Evolutionary conservation across 1,140 invertebrate genomes (phyloP), one percentile per base, ranked within the genome.

Genomic region (Muscidifurax raptorellus): DNA sequence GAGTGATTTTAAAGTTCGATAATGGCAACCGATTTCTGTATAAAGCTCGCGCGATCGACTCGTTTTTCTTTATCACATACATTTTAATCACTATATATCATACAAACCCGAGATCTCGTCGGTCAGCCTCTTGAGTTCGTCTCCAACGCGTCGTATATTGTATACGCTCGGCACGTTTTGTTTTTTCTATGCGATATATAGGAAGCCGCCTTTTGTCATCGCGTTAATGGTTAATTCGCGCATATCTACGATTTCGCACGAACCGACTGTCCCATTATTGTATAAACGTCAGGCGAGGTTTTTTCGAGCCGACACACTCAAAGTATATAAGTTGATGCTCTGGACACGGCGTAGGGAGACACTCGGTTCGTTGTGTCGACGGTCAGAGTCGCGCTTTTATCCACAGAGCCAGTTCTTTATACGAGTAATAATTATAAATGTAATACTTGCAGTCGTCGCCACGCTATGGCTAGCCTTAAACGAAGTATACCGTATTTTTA

Each of bases 331-430:
- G 22, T 59, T 59, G 52, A 18, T 59, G 6, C 22, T 18, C 2
- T n/a, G 52, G 22, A 59, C 15, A 47, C 36, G 36, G 36, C 36
- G 18, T 59, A n/a, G 18, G 18, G 47, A 18, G 52, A n/a, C 52
- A 18, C 36, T 59, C 22, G 52, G 52, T 59, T 59, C 52, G 52
- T 18, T 18, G 18, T 59, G 22, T 59, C 52, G 52, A 18, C 18
- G 18, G 18, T 18, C 4, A 7, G 15, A 59, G 52, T 9, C 75
- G 66, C 75, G 40, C 10, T 52, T 74, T 71, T 64, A 75, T 74
- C 15, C 52, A 66, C 80, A 81, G 72, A 85, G 72, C 72, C 72
- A 81, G 69, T 81, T 81, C 69, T 81, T 81, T 81, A 69, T 66
- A 75, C 30, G 52, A 77, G 59, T 76, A 81, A 47, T 67, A 74